A percentile compares a stretch with the other conserved stretches of the same genome.
Evolutionary conservation across 1,140 invertebrate genomes (phyloP).

Genomic region (Cotesia glomerata): DNA sequence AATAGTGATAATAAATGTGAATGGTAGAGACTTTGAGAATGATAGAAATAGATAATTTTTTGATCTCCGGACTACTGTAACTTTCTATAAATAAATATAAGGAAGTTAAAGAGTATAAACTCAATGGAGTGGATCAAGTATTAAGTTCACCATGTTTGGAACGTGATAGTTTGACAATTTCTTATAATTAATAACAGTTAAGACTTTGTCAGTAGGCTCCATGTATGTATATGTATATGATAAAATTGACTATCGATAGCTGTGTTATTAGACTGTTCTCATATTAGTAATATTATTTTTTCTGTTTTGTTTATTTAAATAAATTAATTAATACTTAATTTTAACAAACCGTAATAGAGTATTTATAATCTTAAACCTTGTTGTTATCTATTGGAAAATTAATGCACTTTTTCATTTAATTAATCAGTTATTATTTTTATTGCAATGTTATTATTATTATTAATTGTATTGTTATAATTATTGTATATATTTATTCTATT

Average conservation of each 20-base stretch:
- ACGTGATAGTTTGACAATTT: not conserved
- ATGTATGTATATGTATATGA: not conserved
- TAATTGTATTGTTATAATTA: too few species aligned
- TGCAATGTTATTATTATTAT: too few species aligned
- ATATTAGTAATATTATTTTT: slow-evolving; percentile 29
- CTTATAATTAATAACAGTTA: not conserved
- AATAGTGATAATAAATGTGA: slow-evolving; percentile 24
- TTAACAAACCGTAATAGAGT: not conserved
- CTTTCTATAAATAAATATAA: not conserved
- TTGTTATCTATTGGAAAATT: too few species aligned
- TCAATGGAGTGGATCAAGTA: slow-evolving; percentile 18
- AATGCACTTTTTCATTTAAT: too few species aligned
- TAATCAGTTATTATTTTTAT: too few species aligned
- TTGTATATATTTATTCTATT: not conserved
- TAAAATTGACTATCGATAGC: slow-evolving; percentile 40
- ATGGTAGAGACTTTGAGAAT: slow-evolving; percentile 3
- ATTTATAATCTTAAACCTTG: too few species aligned
- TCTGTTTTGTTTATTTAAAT: slow-evolving; percentile 20
- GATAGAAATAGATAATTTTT: slow-evolving; percentile 42
- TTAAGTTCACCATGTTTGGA: slow-evolving; percentile 25
- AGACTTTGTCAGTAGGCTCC: not conserved
- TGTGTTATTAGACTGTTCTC: slow-evolving; percentile 52
- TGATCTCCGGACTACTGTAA: slow-evolving; percentile 48
- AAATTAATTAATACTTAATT: slow-evolving; percentile 4
- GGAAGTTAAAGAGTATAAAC: not conserved